Conservation (phyloP, 2,797 vertebrate genomes). For the Microcaecilia unicolor region DNA sequence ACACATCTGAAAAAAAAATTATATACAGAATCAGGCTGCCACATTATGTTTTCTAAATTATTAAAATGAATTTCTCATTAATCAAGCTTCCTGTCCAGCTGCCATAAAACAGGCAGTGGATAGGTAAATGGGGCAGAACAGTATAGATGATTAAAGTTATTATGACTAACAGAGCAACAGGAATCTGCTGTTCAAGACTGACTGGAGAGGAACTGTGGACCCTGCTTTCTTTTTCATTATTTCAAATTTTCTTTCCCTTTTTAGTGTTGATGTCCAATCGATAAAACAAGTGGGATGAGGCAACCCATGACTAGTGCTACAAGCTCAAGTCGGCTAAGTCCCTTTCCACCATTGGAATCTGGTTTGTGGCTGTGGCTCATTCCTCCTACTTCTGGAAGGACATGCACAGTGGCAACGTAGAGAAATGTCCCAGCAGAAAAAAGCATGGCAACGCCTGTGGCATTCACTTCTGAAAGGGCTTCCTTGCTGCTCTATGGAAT, state of each 20-base stretch:
- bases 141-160: conserved; percentile 32
- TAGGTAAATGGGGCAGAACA: conserved; percentile 34
- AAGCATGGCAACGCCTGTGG: conserved; percentile 95
- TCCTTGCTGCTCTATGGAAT: conserved; percentile 90
- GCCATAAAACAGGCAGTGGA: conserved; percentile 28
- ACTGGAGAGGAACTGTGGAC: conserved; percentile 6
- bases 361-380: conserved; percentile 82
- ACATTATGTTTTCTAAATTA: too few species aligned
- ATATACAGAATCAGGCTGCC: too few species aligned
- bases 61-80: too few species aligned
- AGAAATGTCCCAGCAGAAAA: conserved; percentile 97
- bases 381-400: conserved; percentile 93
- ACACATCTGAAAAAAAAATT: too few species aligned
- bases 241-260: neutral
- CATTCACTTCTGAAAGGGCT: conserved; percentile 89
- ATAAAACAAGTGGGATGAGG: conserved; percentile 90
- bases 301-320: conserved; percentile 85
- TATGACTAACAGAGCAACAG: conserved; percentile 32
- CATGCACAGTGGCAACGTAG: conserved; percentile 95
- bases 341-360: conserved; percentile 64
- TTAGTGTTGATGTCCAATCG: conserved; percentile 92
- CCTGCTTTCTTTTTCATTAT: neutral
- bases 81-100: conserved; percentile 27
- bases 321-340: conserved; percentile 90
- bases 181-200: conserved; percentile 24